phyloP scores from a whole-genome alignment of 2,888 invertebrate species.

The Scaptomyza flava region DNA sequence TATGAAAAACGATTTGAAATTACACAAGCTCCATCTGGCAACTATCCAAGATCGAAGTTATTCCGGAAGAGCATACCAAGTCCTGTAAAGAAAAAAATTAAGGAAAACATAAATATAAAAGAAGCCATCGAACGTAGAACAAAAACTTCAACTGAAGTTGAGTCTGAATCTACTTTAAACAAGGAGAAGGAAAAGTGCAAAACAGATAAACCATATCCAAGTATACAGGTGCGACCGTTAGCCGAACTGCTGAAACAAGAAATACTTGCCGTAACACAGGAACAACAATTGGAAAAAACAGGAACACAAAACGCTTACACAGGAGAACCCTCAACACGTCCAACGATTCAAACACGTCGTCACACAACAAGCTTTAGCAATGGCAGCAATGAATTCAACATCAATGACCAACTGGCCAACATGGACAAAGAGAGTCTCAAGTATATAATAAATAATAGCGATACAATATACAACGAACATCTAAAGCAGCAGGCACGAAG shows the following conservation, averaged over 20 bases:
- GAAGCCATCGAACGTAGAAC: neutral
- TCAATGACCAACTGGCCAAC: conserved; percentile 77
- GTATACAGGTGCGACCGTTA: conserved; percentile 78
- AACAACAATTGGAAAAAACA: conserved; percentile 20
- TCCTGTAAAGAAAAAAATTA: neutral
- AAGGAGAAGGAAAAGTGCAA: neutral
- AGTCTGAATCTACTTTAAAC: neutral
- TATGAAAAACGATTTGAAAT: neutral
- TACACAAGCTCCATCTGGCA: neutral
- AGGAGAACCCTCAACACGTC: neutral
- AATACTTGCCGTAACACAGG: conserved; percentile 55
- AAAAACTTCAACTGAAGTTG: neutral
- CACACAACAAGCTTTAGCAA: conserved; percentile 53
- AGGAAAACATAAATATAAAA: neutral
- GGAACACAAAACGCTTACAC: neutral
- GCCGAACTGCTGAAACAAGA: conserved; percentile 69
- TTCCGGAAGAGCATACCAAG: neutral
- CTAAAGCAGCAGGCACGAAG: conserved; percentile 80
- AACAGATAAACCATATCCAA: conserved; percentile 38
- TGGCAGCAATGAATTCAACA: conserved; percentile 49
- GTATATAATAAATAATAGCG: conserved; percentile 83
- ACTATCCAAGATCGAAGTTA: neutral
- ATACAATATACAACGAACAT: conserved; percentile 82
- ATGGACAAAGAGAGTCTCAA: conserved; percentile 83
- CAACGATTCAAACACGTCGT: conserved; percentile 35